Base-by-base conservation (phyloP, 1,140 invertebrate genomes). In the Zophobas atratus region DNA sequence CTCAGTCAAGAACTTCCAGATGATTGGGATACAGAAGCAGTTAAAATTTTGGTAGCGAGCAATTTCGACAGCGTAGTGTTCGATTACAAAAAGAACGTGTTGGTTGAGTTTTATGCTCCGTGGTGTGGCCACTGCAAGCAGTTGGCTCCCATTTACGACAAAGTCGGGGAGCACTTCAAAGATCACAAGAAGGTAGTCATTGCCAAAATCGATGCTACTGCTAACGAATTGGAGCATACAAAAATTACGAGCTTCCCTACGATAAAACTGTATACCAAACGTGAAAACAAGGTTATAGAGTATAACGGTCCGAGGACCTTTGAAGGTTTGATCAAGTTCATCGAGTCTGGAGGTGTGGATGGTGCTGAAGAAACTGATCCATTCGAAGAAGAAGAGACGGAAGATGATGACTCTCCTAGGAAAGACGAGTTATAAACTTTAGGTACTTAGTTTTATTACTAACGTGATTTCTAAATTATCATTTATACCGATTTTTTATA, bases 111-210 rank as follows among this genome's bases (percentile, higher is more conserved):
- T 89, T 99, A 99, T 88, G 97, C 97, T 46, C 97, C 98, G 76
- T 99, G 98, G 98, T 96, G 95, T 86, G 94, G 96, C 77, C 98
- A 99, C 86, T 99, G 98, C 91, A 98, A 99, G 87, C 95, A 99
- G 86, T 89, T 99, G 81, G 95, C 90, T 79, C 98, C 98, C 36
- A 99, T 99, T 87, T 99, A 97, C 88, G 97, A 99, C 80, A 90
- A 91, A 85, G 85, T 91, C 75, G 94, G 96, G 82, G 84, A 85
- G 77, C 95, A 98, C 87, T 99, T 93, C 88, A 93, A 95, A 85
- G 94, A 96, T 81, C 92, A 92, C 81, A 91, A 93, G 49, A 92
- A 93, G 77, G 90, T 99, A 80, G 90, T 99, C 6, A 95, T 99
- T 86, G 98, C 98, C 80, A 99, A 99, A 89, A 99, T 99, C 91